Percentiles rank a stretch among this genome's conserved stretches.
These are phyloP conservation scores for Dermochelys coriacea DNA, from an alignment of 2,797 vertebrate genomes.

Conservation along the genomic window DNA sequence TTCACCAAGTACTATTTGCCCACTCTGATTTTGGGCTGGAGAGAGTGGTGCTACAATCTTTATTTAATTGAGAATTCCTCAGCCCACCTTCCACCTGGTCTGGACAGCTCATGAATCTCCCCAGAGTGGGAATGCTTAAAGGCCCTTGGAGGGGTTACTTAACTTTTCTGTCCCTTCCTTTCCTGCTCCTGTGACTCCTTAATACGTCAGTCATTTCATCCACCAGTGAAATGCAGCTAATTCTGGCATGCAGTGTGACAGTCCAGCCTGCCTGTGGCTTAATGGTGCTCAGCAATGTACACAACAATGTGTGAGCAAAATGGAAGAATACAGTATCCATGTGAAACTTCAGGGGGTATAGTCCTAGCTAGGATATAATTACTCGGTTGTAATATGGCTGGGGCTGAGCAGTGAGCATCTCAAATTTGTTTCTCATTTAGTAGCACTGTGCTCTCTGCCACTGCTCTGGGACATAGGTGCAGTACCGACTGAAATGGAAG, in stretches of 20 bases:
- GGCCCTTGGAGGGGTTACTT: not conserved
- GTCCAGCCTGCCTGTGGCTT: too few relatives aligned
- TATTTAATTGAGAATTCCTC: not conserved
- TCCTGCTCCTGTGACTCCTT: too few relatives aligned
- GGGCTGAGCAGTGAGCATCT: not conserved
- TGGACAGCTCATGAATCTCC: not conserved
- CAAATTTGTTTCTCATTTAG: not conserved
- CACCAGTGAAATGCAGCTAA: not conserved
- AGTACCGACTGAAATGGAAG: not conserved
- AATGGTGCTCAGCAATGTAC: too few relatives aligned
- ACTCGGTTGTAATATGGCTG: not conserved
- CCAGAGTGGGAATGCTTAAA: not conserved
- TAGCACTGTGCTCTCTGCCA: not conserved
- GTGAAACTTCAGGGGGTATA: fast-evolving
- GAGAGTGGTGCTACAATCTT: not conserved
- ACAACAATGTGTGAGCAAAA: fast-evolving
- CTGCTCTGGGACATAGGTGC: not conserved
- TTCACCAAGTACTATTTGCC: not conserved
- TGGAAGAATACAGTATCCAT: not conserved
- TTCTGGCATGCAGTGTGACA: not conserved
- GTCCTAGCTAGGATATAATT: not conserved
- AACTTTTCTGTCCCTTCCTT: not conserved
- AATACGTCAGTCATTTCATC: not conserved
- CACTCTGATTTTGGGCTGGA: not conserved
- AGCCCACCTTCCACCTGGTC: not conserved